Percentiles rank a stretch among this genome's conserved stretches.
Evolutionary conservation across 2,888 invertebrate genomes (phyloP).

Genomic region (Callosobruchus maculatus): DNA sequence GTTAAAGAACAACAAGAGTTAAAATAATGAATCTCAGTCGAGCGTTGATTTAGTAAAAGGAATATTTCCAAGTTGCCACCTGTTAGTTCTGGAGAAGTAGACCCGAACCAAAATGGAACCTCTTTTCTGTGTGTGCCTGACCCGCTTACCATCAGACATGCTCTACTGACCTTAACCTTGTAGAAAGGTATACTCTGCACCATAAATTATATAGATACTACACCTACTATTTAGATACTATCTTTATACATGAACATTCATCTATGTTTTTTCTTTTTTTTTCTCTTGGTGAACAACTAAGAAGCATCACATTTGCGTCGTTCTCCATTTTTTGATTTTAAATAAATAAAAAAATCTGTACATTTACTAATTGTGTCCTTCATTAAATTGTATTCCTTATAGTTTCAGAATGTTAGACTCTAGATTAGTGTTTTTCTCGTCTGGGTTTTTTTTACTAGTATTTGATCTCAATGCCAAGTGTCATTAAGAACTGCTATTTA

Average conservation of each 20-base stretch:
- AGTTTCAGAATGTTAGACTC: too few relatives aligned
- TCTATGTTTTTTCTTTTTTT: not conserved
- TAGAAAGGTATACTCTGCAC: not conserved
- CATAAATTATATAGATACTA: not conserved
- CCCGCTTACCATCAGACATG: not conserved
- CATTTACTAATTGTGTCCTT: too few relatives aligned
- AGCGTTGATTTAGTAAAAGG: not conserved
- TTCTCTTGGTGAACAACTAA: too few relatives aligned
- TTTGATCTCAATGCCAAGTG: too few relatives aligned
- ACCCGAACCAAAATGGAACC: not conserved
- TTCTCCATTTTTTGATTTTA: too few relatives aligned
- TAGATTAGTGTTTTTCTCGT: too few relatives aligned
- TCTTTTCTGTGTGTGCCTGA: not conserved
- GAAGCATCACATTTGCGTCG: too few relatives aligned
- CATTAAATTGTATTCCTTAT: too few relatives aligned
- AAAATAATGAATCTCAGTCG: not conserved
- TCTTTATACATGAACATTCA: not conserved
- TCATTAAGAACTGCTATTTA: too few relatives aligned
- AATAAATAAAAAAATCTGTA: too few relatives aligned
- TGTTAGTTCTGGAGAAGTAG: not conserved
- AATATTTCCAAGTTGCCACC: not conserved
- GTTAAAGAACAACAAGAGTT: not conserved
- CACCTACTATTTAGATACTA: not conserved
- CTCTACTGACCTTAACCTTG: not conserved
- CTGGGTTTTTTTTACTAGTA: too few relatives aligned